phyloP scores from a whole-genome alignment of 2,888 invertebrate genomes.

The Pristionchus exspectatus region DNA sequence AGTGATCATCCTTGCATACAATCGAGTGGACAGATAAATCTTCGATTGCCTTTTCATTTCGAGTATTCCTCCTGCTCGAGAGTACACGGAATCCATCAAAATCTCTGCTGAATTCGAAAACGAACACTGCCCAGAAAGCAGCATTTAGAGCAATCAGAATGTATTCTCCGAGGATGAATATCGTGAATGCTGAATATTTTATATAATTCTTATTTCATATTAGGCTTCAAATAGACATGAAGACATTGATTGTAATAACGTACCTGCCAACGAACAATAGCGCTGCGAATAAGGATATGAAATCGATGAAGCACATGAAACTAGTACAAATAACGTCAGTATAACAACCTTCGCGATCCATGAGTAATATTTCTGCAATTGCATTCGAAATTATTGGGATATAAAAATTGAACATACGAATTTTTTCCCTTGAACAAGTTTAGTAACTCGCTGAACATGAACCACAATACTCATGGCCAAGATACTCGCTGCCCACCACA shows the following conservation, averaged over 20 bases:
- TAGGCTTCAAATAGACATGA: too few species aligned
- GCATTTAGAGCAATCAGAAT: background rate
- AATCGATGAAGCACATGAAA: background rate
- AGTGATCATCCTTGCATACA: background rate
- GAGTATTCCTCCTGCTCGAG: background rate
- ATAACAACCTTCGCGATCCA: background rate
- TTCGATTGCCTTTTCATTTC: background rate
- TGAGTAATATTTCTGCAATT: background rate
- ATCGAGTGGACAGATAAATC: background rate
- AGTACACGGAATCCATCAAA: background rate
- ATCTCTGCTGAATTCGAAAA: background rate
- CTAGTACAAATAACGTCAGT: background rate
- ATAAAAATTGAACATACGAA: background rate
- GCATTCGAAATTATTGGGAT: background rate
- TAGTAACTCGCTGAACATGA: background rate
- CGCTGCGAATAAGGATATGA: background rate
- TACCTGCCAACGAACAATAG: background rate
- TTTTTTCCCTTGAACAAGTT: background rate
- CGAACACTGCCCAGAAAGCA: background rate
- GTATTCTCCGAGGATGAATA: background rate
- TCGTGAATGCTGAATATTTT: slow-evolving; percentile 28
- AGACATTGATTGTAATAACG: background rate
- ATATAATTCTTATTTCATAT: too few species aligned
- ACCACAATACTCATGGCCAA: background rate
- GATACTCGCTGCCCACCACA: slow-evolving; percentile 6